These are phyloP conservation scores for Isotomurus palustris DNA, from an alignment of 2,888 invertebrate genomes.

Conservation along the genomic window DNA sequence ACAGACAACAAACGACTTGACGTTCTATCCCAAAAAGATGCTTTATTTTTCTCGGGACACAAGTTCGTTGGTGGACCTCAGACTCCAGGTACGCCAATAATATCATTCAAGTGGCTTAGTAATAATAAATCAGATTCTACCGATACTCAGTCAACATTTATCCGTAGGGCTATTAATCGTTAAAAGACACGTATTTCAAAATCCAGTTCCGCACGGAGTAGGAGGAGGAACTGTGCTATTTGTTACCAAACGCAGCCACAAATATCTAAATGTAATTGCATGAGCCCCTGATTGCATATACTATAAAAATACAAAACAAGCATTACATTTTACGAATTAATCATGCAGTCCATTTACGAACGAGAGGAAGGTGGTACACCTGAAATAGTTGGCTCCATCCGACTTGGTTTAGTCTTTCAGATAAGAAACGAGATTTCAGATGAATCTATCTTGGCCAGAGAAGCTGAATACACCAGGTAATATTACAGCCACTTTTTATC, in stretches of 20 bases:
- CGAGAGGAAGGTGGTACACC: slow-evolving; percentile 68
- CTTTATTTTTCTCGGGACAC: slow-evolving; percentile 53
- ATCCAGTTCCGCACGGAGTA: slow-evolving; percentile 54
- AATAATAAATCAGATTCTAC: too few species aligned
- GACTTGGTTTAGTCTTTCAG: slow-evolving; percentile 79
- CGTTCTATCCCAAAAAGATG: slow-evolving; percentile 67
- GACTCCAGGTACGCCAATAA: slow-evolving; percentile 26
- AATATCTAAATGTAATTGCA: slow-evolving; percentile 53
- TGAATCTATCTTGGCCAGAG: slow-evolving; percentile 17
- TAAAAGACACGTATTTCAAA: slow-evolving; percentile 58
- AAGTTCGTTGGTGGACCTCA: slow-evolving; percentile 42
- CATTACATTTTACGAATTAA: too few species aligned
- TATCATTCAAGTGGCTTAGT: too few species aligned
- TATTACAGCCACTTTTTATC: background rate
- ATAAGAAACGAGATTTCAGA: slow-evolving; percentile 66
- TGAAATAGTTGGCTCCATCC: slow-evolving; percentile 71
- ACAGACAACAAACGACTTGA: slow-evolving; percentile 55
- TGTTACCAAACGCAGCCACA: slow-evolving; percentile 51
- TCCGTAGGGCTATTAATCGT: slow-evolving; percentile 58
- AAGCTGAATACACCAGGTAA: slow-evolving; percentile 26
- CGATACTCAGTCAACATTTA: too few species aligned
- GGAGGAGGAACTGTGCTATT: slow-evolving; percentile 58
- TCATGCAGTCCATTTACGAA: slow-evolving; percentile 56
- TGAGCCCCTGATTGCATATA: background rate
- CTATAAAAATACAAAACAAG: too few species aligned